These are phyloP conservation scores for Hestina assimilis DNA, from an alignment of 1,140 invertebrate species.

Conservation along the genomic window DNA sequence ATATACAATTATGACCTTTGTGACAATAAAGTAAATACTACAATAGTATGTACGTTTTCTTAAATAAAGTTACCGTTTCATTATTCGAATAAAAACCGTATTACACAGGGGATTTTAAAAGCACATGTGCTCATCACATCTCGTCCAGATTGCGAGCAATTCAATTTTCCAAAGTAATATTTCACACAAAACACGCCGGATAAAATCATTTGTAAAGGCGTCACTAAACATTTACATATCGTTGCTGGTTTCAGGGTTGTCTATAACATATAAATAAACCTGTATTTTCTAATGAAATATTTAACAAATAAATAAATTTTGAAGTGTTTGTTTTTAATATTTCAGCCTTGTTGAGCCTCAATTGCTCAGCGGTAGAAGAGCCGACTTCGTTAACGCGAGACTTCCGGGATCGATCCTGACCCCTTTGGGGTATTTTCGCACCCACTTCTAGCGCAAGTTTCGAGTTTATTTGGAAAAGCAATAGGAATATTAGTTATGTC, in stretches of 20 bases:
- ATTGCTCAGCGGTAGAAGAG: too few relatives aligned
- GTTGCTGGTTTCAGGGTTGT: conserved; percentile 14
- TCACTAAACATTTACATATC: conserved; percentile 65
- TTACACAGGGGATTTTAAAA: conserved; percentile 45
- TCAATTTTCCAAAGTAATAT: conserved; percentile 71
- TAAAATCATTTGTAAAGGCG: conserved; percentile 73
- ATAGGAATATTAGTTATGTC: too few relatives aligned
- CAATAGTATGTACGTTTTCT: neutral
- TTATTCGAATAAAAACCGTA: conserved; percentile 38
- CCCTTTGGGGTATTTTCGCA: too few relatives aligned
- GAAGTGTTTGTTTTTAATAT: too few relatives aligned
- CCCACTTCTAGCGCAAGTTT: too few relatives aligned
- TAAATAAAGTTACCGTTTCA: conserved; percentile 9
- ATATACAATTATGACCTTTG: neutral
- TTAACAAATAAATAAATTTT: too few relatives aligned
- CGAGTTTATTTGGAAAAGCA: too few relatives aligned
- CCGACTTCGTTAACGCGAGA: too few relatives aligned
- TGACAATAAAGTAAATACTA: conserved; percentile 7
- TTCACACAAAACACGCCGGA: conserved; percentile 63
- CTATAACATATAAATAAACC: too few relatives aligned
- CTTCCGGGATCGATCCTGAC: too few relatives aligned
- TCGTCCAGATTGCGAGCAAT: conserved; percentile 65
- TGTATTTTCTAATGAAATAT: neutral
- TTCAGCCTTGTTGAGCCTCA: too few relatives aligned
- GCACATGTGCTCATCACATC: conserved; percentile 52